Conservation (phyloP, 2,113 vertebrate genomes). For the Barnardius zonarius region DNA sequence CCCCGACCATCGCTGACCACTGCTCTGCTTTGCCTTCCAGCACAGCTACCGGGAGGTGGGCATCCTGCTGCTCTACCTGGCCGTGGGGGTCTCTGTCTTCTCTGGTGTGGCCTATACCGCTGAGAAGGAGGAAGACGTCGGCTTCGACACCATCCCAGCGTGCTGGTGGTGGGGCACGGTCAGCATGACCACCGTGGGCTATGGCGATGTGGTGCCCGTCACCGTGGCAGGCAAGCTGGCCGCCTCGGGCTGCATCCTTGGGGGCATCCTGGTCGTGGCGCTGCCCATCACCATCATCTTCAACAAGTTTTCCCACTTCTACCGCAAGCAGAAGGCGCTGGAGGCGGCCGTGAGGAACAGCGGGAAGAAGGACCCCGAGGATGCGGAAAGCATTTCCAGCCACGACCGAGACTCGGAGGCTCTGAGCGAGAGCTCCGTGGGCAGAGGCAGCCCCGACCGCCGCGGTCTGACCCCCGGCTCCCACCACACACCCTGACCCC, state of each 20-base stretch:
- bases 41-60: constrained; percentile 98
- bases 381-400: constrained; percentile 57
- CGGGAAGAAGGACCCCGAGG: constrained; percentile 53
- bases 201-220: constrained; percentile 92
- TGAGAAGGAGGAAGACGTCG: constrained; percentile 89
- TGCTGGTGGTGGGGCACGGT: constrained; percentile 99
- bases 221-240: constrained; percentile 93
- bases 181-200: constrained; percentile 98
- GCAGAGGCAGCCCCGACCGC: constrained; percentile 32
- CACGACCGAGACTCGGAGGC: constrained; percentile 37
- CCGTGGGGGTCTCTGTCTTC: constrained; percentile 92
- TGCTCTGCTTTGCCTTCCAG: constrained; percentile 74
- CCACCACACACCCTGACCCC: constrained; percentile 14
- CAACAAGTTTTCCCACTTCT: constrained; percentile 99
- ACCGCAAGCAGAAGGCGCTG: constrained; percentile 92
- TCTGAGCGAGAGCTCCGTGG: constrained; percentile 68
- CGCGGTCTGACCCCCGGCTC: background rate
- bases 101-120: constrained; percentile 93
- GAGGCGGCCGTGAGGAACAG: constrained; percentile 91
- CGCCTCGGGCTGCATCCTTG: constrained; percentile 91
- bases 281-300: constrained; percentile 99
- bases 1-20: background rate
- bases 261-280: constrained; percentile 92
- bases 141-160: constrained; percentile 94
- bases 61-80: constrained; percentile 93